phyloP scores from a whole-genome alignment of 2,888 invertebrate species.

The Dione juno region DNA sequence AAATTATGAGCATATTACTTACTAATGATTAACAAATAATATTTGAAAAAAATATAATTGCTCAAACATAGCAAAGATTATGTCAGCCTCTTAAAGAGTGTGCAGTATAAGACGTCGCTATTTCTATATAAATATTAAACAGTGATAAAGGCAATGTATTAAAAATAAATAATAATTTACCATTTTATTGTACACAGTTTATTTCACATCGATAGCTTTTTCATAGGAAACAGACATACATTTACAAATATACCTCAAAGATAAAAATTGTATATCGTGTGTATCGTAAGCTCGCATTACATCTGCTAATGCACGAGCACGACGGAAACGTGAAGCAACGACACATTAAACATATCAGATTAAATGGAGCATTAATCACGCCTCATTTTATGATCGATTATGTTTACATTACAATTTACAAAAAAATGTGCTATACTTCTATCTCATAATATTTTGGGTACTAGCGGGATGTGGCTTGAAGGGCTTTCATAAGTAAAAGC shows the following conservation, averaged over 20 bases:
- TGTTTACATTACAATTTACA: not conserved
- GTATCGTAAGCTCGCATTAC: constrained; percentile 18
- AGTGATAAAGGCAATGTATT: no score
- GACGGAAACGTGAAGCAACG: constrained; percentile 12
- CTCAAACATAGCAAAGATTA: no score
- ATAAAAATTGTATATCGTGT: constrained; percentile 10
- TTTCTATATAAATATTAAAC: no score
- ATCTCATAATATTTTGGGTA: not conserved
- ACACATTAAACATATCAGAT: constrained; percentile 22
- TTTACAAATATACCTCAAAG: not conserved
- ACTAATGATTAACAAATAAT: no score
- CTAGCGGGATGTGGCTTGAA: not conserved
- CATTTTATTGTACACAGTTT: no score
- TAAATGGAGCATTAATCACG: constrained; percentile 24
- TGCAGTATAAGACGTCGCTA: no score
- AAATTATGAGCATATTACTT: no score
- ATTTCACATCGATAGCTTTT: no score
- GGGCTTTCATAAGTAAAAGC: not conserved
- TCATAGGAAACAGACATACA: not conserved
- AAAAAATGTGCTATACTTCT: not conserved
- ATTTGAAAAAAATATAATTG: no score
- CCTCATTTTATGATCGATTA: constrained; percentile 18
- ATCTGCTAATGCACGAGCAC: constrained; percentile 24
- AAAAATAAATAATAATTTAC: no score
- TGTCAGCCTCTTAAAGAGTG: no score